Percentiles rank a stretch among this genome's conserved stretches.
Conservation (phyloP, 2,113 vertebrate species). For the Rallus limicola region DNA sequence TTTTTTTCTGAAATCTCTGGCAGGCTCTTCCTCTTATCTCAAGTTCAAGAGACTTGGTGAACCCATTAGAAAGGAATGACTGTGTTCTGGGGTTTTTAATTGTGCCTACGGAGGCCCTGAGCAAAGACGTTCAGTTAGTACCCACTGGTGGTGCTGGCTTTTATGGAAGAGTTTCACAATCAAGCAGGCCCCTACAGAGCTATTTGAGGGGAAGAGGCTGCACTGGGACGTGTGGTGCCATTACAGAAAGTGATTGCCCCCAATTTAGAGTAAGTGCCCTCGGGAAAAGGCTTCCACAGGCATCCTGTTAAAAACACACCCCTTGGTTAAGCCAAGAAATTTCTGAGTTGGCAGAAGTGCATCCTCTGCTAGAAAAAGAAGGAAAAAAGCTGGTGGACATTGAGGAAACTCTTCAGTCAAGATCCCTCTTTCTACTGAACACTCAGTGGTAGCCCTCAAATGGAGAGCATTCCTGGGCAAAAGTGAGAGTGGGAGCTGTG, state of each 20-base stretch:
- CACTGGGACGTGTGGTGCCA: neutral
- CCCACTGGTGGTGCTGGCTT: neutral
- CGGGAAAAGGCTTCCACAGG: neutral
- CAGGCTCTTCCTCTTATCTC: neutral
- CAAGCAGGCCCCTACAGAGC: neutral
- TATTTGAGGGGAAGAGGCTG: neutral
- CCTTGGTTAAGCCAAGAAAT: neutral
- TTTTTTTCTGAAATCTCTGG: neutral
- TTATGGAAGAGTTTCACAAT: neutral
- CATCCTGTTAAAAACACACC: neutral
- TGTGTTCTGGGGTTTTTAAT: neutral
- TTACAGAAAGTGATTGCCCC: neutral
- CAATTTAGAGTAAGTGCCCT: neutral
- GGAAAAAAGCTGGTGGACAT: neutral
- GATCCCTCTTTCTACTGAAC: neutral
- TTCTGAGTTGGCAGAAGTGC: neutral
- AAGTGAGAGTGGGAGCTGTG: neutral
- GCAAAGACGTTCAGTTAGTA: neutral
- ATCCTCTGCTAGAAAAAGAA: neutral
- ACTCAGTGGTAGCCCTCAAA: neutral
- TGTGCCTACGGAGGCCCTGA: neutral
- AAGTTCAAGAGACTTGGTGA: neutral
- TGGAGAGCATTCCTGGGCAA: neutral
- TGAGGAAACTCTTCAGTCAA: neutral
- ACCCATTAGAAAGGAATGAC: neutral